Base-by-base conservation (phyloP, 2,797 vertebrate species). In the Tarsius wallacei region DNA sequence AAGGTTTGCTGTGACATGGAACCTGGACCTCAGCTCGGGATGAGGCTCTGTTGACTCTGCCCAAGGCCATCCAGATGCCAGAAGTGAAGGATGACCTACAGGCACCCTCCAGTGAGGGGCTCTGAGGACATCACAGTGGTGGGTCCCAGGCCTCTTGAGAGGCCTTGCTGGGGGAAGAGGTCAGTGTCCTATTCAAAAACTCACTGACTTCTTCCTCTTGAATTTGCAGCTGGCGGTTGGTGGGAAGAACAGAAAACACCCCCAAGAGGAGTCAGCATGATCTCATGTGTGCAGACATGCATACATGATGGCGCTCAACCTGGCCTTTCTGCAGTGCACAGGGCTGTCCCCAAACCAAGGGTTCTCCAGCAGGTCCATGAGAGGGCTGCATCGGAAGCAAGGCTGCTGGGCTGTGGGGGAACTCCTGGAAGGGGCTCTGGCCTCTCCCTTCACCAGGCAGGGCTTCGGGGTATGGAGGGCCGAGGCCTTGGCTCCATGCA, bases 301-400 rank as follows among this genome's bases (percentile, higher is more conserved):
- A 1, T 7, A 21, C 0, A 0, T 28, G 64, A 12, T 28, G 42
- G 7, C 24, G 12, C 1, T 1, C 5, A 70, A 7, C 5, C 17
- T 0, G 26, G 14, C 55, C 61, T 33, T 51, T 4, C 36, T 24
- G 16, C 47, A 49, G 17, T 5, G 1, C 33, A 22, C 12, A 13
- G 31, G 28, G 5, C n/a, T 11, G 0, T 57, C 7, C 1, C 21
- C 2, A 1, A 19, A 7, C 26, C 14, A 2, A 1, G 0, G 68
- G 36, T 12, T 0, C 42, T 1, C 12, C 1, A 0, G 15, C 28
- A 3, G 0, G 2, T 16, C 36, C 5, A 19, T 19, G 2, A 1
- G 24, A 3, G 10, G 33, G 11, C 42, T 42, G 42, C 42, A n/a
- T 1, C 2, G 16, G 8, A 26, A 14, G 31, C 12, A n/a, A 33